Base-by-base conservation (phyloP, 1,140 invertebrate genomes). In the Euwallacea similis region DNA sequence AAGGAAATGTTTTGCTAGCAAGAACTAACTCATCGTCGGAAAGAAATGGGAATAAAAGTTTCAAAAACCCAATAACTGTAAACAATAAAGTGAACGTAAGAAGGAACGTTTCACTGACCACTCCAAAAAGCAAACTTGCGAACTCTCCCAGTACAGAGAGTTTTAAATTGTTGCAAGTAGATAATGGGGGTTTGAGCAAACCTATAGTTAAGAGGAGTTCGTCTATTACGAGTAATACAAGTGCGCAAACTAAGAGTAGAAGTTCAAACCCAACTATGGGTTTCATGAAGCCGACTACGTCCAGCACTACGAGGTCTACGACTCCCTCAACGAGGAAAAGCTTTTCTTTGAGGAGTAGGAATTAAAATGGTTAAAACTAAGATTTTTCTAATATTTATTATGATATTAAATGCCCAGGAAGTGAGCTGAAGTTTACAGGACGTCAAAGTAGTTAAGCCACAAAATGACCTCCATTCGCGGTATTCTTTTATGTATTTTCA, bases 81-180 rank as follows among this genome's bases (percentile, higher is more conserved):
- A 59, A 13, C 8, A 21, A 13, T 59, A 44, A 47, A 47, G 7
- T 46, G n/a, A 47, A n/a, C 16, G 15, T 63, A 47, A 63, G 44
- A 15, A 11, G 60, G 16, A 63, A 63, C 21, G 6, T 21, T n/a
- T 53, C 63, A 0, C 10, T 65, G 15, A 65, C 9, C 13, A 74
- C 58, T 62, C 78, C 76, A 10, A 83, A 90, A 11, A 90, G 89
- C 43, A 94, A 92, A 69, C 81, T 95, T 8, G 85, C 91, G 0
- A 92, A 91, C 73, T 94, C 93, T 0, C 83, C 90, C 6, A 93
- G 91, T 75, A 94, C 92, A 0, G 83, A 66, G 33, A 66, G 55
- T 47, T 58, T 66, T 58, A 66, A 66, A 43, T 13, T 58, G 53
- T 21, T 65, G 41, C 46, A 65, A 16, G 63, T 94, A 15, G 93